A percentile compares a stretch with the other conserved stretches of the same genome.
Conservation (phyloP, 37 sponge, comb jelly and placozoan species). For the Haliclona indistincta region DNA sequence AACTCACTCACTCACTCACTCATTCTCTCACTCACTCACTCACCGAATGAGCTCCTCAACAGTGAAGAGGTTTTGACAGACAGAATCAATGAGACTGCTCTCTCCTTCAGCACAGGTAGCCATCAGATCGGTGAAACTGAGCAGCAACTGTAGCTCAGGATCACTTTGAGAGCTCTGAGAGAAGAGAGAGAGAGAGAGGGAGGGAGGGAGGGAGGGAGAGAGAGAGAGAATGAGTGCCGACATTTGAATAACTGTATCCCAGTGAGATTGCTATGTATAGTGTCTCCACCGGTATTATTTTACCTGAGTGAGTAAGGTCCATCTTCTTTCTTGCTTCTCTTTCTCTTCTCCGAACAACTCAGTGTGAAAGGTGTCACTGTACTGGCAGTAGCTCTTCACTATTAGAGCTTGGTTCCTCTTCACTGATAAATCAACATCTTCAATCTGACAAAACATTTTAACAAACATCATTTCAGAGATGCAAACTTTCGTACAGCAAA, state of each 20-base stretch:
- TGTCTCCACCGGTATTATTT: neutral
- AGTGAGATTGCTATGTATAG: neutral
- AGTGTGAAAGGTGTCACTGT: constrained; percentile 47
- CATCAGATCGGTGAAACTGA: constrained; percentile 62
- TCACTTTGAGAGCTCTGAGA: neutral
- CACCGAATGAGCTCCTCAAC: constrained; percentile 50
- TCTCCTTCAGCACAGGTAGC: constrained; percentile 80
- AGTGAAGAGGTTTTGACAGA: constrained; percentile 73
- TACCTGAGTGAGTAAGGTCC: constrained; percentile 12
- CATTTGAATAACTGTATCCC: too few relatives aligned
- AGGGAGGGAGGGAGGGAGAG: too few relatives aligned
- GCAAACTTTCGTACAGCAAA: too few relatives aligned
- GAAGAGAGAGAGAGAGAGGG: too few relatives aligned
- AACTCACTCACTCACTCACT: too few relatives aligned
- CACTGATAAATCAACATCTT: constrained; percentile 63
- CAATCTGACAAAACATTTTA: constrained; percentile 33
- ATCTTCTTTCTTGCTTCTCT: constrained; percentile 17
- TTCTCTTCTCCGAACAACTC: constrained; percentile 37
- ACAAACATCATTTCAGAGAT: too few relatives aligned
- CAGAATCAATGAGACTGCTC: constrained; percentile 72
- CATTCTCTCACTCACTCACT: neutral
- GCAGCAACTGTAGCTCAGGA: constrained; percentile 34
- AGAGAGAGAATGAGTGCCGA: too few relatives aligned
- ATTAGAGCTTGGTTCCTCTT: constrained; percentile 69
- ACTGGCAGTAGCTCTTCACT: constrained; percentile 49